Percentiles rank a stretch among this genome's conserved stretches.
phyloP scores from a whole-genome alignment of 2,888 invertebrate genomes.

The Euclidia mi region DNA sequence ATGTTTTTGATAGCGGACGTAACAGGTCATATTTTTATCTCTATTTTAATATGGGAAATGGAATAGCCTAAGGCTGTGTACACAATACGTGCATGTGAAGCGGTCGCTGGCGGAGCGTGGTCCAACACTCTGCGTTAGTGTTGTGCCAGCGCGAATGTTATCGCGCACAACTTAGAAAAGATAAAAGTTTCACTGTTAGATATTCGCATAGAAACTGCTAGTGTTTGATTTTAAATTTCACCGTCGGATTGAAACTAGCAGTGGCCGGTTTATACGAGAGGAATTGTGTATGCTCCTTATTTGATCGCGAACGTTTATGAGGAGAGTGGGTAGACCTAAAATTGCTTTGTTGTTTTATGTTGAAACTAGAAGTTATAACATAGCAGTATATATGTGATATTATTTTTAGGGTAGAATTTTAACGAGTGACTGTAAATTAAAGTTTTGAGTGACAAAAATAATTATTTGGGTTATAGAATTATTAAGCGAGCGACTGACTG shows the following conservation, averaged over 20 bases:
- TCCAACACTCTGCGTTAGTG: neutral
- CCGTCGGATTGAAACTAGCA: slow-evolving; percentile 4
- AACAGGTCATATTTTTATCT: slow-evolving; percentile 5
- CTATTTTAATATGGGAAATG: slow-evolving; percentile 7
- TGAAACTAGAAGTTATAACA: too few relatives aligned
- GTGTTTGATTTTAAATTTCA: slow-evolving; percentile 17
- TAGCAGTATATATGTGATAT: too few relatives aligned
- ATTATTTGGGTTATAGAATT: too few relatives aligned
- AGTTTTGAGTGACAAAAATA: too few relatives aligned
- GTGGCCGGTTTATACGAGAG: slow-evolving; percentile 8
- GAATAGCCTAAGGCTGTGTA: neutral
- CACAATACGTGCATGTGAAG: slow-evolving; percentile 2
- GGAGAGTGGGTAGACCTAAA: neutral
- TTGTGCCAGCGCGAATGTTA: neutral
- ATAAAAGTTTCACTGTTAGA: slow-evolving; percentile 13
- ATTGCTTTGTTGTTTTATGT: too few relatives aligned
- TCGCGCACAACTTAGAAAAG: slow-evolving; percentile 20
- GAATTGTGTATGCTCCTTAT: slow-evolving; percentile 6
- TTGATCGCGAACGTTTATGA: neutral
- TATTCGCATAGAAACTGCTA: slow-evolving; percentile 12
- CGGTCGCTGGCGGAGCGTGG: neutral
- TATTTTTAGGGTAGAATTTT: too few relatives aligned
- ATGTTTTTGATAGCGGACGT: slow-evolving; percentile 8
- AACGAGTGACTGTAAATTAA: too few relatives aligned
- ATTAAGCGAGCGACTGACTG: too few relatives aligned